Base-by-base conservation (phyloP, 2,888 invertebrate genomes). In the Caenorhabditis parvicauda region DNA sequence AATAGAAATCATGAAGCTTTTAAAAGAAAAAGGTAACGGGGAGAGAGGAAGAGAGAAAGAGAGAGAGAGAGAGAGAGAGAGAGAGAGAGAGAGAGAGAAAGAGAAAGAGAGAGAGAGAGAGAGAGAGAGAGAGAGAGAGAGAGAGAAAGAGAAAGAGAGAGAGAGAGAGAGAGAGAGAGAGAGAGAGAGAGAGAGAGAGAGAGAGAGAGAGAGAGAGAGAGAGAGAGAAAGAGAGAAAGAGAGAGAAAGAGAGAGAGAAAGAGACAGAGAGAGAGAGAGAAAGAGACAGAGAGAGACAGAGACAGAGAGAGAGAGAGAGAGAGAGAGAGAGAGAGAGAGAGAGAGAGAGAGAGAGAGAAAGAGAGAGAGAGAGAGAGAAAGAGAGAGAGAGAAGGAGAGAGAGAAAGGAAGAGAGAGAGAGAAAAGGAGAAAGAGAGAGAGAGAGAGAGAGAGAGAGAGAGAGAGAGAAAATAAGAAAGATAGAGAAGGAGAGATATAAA, bases 1-100 rank as follows among this genome's bases (percentile, higher is more conserved):
- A 32, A 58, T 57, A 58, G 52, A 58, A 37, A n/a, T 62, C 29
- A 62, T 62, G 62, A 58, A 24, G 38, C 48, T 62, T 32, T 39
- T 62, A 28, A 46, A 51, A 41, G 58, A 62, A 21, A 58, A 50
- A 39, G n/a, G 25, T 42, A 28, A 48, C 35, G 12, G 37, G 42
- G 47, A 47, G 50, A 47, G 54, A 39, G 51, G 44, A 48, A 57
- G 39, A 17, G 46, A 51, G 41, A 37, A 25, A 19, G 32, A n/a
- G 38, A 29, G 55, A 27, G 21, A 47, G 39, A 54, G 55, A 41
- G 50, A 54, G 50, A 49, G 37, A 37, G 50, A 47, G 45, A 54
- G 46, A 59, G 55, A 54, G 45, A 54, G 25, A 24, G 41, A 28
- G 29, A 21, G 28, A 46, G 50, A 38, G 52, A 52, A 38, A 44